phyloP scores from a whole-genome alignment of 2,888 invertebrate species.

The Branchipolynoe longqiensis region DNA sequence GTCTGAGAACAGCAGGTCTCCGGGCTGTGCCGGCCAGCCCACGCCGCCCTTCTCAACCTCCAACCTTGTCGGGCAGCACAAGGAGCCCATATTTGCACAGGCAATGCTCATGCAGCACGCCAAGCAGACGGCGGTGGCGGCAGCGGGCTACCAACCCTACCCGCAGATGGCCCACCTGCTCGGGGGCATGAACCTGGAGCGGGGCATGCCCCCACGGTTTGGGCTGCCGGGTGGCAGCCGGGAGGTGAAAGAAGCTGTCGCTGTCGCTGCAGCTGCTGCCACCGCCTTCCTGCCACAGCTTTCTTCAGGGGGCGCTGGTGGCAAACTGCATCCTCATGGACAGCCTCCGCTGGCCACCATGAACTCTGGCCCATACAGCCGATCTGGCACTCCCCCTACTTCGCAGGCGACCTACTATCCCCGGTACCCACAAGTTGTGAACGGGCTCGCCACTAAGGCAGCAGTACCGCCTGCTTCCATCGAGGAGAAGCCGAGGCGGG shows the following conservation, averaged over 20 bases:
- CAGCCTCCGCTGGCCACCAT: background rate
- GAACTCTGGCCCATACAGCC: constrained; percentile 11
- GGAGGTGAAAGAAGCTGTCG: background rate
- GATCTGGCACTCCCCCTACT: constrained; percentile 4
- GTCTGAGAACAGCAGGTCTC: constrained; percentile 53
- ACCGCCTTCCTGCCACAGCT: constrained; percentile 23
- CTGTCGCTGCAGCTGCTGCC: background rate
- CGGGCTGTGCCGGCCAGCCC: constrained; percentile 21
- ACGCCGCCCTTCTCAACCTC: constrained; percentile 5
- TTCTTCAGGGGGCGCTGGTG: background rate
- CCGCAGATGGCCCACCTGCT: constrained; percentile 46
- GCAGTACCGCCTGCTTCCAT: background rate
- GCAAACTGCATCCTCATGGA: background rate
- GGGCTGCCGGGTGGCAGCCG: constrained; percentile 44
- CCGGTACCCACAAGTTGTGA: constrained; percentile 44
- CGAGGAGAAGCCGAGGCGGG: constrained; percentile 60
- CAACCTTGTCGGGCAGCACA: background rate
- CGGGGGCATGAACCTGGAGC: constrained; percentile 41
- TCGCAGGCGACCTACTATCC: constrained; percentile 52
- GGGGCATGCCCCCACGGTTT: constrained; percentile 1
- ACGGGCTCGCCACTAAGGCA: constrained; percentile 56
- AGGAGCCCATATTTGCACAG: constrained; percentile 12
- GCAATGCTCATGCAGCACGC: constrained; percentile 24
- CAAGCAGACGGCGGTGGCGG: constrained; percentile 48
- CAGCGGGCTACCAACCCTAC: constrained; percentile 25